Evolutionary conservation across 2,797 vertebrate species (phyloP).

Genomic region (Cottoperca gobio): DNA sequence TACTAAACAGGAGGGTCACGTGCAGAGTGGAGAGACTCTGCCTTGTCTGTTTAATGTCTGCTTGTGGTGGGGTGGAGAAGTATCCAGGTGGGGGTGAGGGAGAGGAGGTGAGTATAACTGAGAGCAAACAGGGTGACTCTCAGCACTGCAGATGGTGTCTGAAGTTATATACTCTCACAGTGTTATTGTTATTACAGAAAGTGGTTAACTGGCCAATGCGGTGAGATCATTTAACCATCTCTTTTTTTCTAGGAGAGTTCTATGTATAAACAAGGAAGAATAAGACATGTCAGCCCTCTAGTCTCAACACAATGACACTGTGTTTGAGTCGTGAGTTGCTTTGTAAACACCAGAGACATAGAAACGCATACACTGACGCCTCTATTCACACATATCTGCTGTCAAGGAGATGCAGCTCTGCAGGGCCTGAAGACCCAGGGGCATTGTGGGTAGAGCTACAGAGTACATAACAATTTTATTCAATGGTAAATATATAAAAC

Average conservation of each 20-base stretch:
- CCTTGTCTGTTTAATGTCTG: slow-evolving; percentile 84
- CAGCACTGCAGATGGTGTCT: slow-evolving; percentile 50
- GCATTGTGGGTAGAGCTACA: slow-evolving; percentile 52
- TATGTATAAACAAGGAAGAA: slow-evolving; percentile 15
- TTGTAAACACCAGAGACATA: slow-evolving; percentile 1
- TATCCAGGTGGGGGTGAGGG: slow-evolving; percentile 22
- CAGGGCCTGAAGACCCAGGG: slow-evolving; percentile 38
- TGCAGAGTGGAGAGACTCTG: slow-evolving; percentile 83
- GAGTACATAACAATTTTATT: slow-evolving; percentile 32
- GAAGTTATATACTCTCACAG: slow-evolving; percentile 51
- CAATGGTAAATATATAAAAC: slow-evolving; percentile 28
- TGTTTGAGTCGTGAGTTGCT: slow-evolving; percentile 7
- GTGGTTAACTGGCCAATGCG: slow-evolving; percentile 29
- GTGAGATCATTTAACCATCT: slow-evolving; percentile 10
- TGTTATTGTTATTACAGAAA: slow-evolving; percentile 35
- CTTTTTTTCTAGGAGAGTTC: slow-evolving; percentile 3
- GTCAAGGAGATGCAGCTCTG: slow-evolving; percentile 40
- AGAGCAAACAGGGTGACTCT: slow-evolving; percentile 58
- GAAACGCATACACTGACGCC: background rate
- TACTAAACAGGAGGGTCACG: slow-evolving; percentile 84
- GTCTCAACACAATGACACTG: slow-evolving; percentile 21
- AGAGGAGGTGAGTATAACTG: slow-evolving; percentile 14
- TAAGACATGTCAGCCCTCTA: background rate
- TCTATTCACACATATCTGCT: slow-evolving; percentile 49
- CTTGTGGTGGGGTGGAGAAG: slow-evolving; percentile 31